Evolutionary conservation across 2,797 vertebrate species (phyloP), one percentile per base, ranked within the genome.

Genomic region (Pampus argenteus): DNA sequence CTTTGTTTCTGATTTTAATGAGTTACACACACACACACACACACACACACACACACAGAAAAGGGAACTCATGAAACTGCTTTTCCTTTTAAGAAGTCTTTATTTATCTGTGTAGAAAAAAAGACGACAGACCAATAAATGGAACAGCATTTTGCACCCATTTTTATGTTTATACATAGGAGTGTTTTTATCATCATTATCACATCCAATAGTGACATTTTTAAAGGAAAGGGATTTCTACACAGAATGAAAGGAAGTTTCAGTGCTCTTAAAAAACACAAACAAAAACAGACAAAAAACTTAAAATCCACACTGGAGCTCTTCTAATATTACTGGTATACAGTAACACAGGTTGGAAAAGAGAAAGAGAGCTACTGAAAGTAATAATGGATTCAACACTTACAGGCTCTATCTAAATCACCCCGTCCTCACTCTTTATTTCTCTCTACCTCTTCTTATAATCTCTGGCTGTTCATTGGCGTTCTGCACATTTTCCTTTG

Each of bases 71-170:
- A 42, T 47, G 14, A 70, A 84, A 72, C 76, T 20, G 40, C 61
- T 66, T 85, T 89, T 88, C 66, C 55, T 87, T 89, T 52, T 89
- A 68, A 88, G 75, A 88, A 91, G 82, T 86, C 88, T 90, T 93
- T 92, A 93, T 93, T 94, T 83, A 88, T 92, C 89, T 76, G 82
- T 71, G 87, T 93, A 92, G 89, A 92, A 93, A 93, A 92, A 89
- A 88, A 91, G 88, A 91, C 68, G 31, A 91, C 90, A 89, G 86
- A 89, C 79, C 78, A 86, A 82, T 88, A 86, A 89, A 87, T 80
- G 88, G 80, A 92, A 87, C 76, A 86, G 82, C 77, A 29, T 86
- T 91, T 86, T 86, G 71, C 85, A 81, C 88, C 89, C 86, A 88
- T 85, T 88, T 92, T 90, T 87, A 76, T 86, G 82, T 88, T 86